Conservation (phyloP, 2,797 vertebrate genomes). For the Mormyrus hasselquistii region DNA sequence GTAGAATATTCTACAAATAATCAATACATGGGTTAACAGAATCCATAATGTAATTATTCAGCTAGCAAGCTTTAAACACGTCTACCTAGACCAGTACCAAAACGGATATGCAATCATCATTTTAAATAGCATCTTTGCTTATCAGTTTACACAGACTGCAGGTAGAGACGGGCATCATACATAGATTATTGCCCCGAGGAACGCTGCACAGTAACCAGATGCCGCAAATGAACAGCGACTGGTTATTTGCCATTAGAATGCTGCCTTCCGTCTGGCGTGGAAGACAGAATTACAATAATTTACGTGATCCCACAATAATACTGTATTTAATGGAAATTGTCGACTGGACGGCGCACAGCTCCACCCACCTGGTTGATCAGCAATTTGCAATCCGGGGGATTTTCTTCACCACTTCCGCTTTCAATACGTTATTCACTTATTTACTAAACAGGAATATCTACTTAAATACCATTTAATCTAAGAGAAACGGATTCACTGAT, state of each 20-base stretch:
- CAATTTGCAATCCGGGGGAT: slow-evolving; percentile 26
- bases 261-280: not conserved
- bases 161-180: not conserved
- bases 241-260: not conserved
- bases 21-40: not conserved
- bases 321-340: not conserved
- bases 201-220: not conserved
- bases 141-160: not conserved
- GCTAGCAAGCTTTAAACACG: not conserved
- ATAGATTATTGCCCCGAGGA: not conserved
- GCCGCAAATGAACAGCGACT: not conserved
- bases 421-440: not conserved
- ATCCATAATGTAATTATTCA: too few species aligned
- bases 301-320: not conserved
- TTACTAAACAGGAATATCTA: not conserved
- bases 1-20: not conserved
- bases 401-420: slow-evolving; percentile 26
- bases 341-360: slow-evolving; percentile 13
- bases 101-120: not conserved
- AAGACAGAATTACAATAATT: not conserved
- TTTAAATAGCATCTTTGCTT: not conserved
- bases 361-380: slow-evolving; percentile 31
- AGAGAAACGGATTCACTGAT: not conserved
- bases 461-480: not conserved
- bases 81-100: not conserved